These are phyloP conservation scores for Indicator maculatus DNA, from an alignment of 2,113 vertebrate species.

Conservation along the genomic window DNA sequence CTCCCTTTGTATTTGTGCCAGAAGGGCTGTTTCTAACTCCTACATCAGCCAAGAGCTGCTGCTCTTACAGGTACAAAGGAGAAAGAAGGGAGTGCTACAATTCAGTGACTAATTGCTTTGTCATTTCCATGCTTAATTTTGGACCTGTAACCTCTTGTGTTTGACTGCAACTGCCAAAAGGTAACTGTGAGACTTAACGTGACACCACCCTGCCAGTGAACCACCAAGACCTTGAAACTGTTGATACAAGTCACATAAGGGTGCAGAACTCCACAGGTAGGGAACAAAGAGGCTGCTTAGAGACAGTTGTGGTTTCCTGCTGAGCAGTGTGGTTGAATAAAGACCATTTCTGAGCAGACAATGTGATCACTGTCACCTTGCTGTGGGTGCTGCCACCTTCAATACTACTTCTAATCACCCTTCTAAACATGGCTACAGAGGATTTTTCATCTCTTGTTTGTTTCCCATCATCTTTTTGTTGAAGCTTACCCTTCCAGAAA, in stretches of 20 bases:
- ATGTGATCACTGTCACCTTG: neutral
- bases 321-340: neutral
- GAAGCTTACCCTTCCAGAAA: neutral
- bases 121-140: neutral
- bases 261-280: neutral
- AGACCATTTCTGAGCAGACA: neutral
- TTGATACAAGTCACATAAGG: neutral
- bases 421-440: neutral
- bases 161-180: neutral
- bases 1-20: neutral
- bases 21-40: neutral
- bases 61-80: neutral
- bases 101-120: neutral
- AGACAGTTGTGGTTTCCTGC: neutral
- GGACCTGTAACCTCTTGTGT: neutral
- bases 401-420: neutral
- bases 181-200: neutral
- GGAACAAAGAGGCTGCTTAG: neutral
- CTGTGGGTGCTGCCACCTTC: neutral
- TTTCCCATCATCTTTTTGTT: neutral
- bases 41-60: neutral
- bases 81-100: neutral
- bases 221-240: neutral
- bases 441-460: neutral
- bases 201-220: neutral